Evolutionary conservation across 2,113 vertebrate genomes (phyloP), one percentile per base, ranked within the genome.

Genomic region (Seriola dumerili): DNA sequence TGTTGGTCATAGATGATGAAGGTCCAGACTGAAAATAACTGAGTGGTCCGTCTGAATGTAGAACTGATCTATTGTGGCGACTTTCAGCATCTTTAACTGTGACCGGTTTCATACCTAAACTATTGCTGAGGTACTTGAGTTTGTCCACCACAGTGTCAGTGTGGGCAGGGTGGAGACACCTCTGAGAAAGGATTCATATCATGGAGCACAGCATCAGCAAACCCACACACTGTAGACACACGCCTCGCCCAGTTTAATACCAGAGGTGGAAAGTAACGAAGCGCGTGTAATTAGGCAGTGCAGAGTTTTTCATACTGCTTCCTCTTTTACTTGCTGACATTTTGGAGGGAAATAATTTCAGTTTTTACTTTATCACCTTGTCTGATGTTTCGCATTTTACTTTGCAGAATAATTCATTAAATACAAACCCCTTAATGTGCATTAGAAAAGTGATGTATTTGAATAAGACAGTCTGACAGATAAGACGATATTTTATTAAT

Each of bases 191-290:
- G 19, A 48, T 46, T 69, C 21, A 57, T 12, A 76, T 29, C 6
- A 61, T 36, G 14, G 52, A 5, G 68, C 7, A 25, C 32, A 58
- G n/a, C 57, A 40, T 65, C 17, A 50, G 10, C 16, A 55, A 52
- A 63, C 58, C 23, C 19, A 25, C 25, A 34, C 4, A 9, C 12
- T 61, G 17, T 5, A 1, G 38, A 5, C n/a, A 9, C 14, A 44
- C 4, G 1, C 61, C 2, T 2, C 42, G 0, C 2, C n/a, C 34
- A 21, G 5, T 84, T 70, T 63, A 36, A 44, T 29, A 75, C 64
- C 86, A 85, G 74, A 85, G 86, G 74, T 85, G 86, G 70, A 85
- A 73, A 77, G 52, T 32, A 77, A 46, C 50, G 16, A 58, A 65
- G 19, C 44, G 11, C 8, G 6, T 38, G 36, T 52, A 16, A 54